Evolutionary conservation across 2,888 invertebrate species (phyloP), one percentile per base, ranked within the genome.

Genomic region (Aromia moschata): DNA sequence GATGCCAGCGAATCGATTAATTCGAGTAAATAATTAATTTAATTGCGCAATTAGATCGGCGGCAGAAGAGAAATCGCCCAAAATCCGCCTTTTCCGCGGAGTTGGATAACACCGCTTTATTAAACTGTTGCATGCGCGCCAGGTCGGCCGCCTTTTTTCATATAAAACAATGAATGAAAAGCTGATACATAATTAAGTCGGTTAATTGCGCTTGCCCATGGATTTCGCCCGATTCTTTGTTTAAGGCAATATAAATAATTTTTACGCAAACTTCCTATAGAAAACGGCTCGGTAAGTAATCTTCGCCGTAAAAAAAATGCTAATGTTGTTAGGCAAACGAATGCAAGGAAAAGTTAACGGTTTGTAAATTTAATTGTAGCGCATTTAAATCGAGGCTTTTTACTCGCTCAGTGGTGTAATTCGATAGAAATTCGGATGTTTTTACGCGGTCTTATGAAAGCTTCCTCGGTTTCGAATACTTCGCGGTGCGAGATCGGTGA

Each of bases 181-280:
- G 25, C 52, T 38, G 36, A 54, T 17, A 25, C 49, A 43, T 36
- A 64, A 62, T 65, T 60, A 58, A 58, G 52, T 62, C 38, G 54
- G 52, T 63, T 61, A 65, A 65, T 63, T 61, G 63, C 17, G 59
- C 65, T n/a, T 49, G 56, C 40, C 55, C 15, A 49, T 58, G 57
- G 40, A 58, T 54, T 56, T 60, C 56, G 43, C 41, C 30, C 38
- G 55, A 37, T 56, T 43, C 53, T 54, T 58, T 56, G 55, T 65
- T 56, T 49, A 49, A 60, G 41, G 55, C 53, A 36, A 56, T 56
- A 58, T 52, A 54, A 31, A 59, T 59, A 40, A 49, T 55, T 61
- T 65, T 65, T 65, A 51, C 63, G 63, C 58, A 64, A 66, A 60
- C 64, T 66, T 66, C 66, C 66, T 66, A n/a, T n/a, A 64, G 60